These are phyloP conservation scores for Paradoxurus hermaphroditus DNA, from an alignment of 2,113 vertebrate genomes.

Conservation along the genomic window DNA sequence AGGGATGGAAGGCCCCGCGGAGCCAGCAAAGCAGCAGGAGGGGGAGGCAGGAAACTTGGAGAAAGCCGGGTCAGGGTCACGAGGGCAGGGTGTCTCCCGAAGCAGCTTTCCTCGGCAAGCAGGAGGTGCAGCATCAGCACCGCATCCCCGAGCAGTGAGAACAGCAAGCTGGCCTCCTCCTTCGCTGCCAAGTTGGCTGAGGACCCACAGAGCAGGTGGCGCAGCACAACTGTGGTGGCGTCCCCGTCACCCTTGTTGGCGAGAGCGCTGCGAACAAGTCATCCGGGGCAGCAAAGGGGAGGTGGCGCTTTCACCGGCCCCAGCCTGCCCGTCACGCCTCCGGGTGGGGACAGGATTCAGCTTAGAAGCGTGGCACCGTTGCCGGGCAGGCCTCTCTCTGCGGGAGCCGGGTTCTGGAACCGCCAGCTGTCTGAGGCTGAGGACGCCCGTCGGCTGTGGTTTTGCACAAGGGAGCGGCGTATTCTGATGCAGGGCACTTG, in stretches of 20 bases:
- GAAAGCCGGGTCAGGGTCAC: neutral
- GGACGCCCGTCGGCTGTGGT: neutral
- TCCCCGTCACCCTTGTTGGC: neutral
- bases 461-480: neutral
- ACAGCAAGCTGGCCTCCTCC: neutral
- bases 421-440: neutral
- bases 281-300: neutral
- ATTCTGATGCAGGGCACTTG: neutral
- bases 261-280: neutral
- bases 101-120: neutral
- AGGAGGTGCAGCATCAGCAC: neutral
- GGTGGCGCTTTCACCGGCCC: fast-evolving
- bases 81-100: neutral
- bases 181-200: neutral
- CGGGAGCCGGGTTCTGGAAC: fast-evolving
- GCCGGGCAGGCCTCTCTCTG: neutral
- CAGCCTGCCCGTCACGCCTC: neutral
- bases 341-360: neutral
- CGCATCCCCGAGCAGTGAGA: neutral
- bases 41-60: neutral
- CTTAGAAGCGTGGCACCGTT: too few species aligned
- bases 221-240: neutral
- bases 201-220: neutral
- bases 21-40: fast-evolving
- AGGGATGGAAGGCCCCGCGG: neutral